These are phyloP conservation scores for Noctua fimbriata DNA, from an alignment of 2,888 invertebrate species.

Conservation along the genomic window DNA sequence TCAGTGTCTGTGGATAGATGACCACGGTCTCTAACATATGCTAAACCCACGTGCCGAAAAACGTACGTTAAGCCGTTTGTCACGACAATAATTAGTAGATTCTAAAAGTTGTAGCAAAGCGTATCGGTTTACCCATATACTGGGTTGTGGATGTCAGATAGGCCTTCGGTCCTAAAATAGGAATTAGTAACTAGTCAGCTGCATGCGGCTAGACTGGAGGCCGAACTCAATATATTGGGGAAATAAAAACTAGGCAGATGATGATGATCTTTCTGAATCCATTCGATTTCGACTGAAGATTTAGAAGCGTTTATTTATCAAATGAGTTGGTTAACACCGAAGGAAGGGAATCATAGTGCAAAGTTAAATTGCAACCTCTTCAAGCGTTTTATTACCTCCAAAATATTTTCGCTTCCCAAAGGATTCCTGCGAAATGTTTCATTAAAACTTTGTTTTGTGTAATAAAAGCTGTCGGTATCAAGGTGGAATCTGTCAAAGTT, in stretches of 20 bases:
- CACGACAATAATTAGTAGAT: neutral
- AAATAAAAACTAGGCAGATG: neutral
- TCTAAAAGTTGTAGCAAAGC: neutral
- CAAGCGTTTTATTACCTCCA: slow-evolving; percentile 59
- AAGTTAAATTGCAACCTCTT: slow-evolving; percentile 60
- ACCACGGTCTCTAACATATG: neutral
- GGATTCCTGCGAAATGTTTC: slow-evolving; percentile 61
- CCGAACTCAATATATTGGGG: neutral
- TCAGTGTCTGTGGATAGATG: neutral
- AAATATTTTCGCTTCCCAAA: slow-evolving; percentile 62
- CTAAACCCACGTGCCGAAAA: neutral
- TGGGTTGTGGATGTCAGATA: neutral
- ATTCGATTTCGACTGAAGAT: neutral
- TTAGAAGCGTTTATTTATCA: neutral
- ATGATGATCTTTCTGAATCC: neutral
- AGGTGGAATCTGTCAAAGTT: slow-evolving; percentile 62
- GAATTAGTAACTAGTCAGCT: neutral
- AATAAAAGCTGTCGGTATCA: slow-evolving; percentile 62
- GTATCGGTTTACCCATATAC: neutral
- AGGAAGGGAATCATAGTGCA: slow-evolving; percentile 39
- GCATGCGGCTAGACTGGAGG: neutral
- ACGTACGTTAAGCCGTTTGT: neutral
- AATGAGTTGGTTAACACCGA: slow-evolving; percentile 7
- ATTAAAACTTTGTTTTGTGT: slow-evolving; percentile 66
- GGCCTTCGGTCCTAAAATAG: neutral